phyloP scores from a whole-genome alignment of 2,888 invertebrate genomes.

The Erebia palarica region DNA sequence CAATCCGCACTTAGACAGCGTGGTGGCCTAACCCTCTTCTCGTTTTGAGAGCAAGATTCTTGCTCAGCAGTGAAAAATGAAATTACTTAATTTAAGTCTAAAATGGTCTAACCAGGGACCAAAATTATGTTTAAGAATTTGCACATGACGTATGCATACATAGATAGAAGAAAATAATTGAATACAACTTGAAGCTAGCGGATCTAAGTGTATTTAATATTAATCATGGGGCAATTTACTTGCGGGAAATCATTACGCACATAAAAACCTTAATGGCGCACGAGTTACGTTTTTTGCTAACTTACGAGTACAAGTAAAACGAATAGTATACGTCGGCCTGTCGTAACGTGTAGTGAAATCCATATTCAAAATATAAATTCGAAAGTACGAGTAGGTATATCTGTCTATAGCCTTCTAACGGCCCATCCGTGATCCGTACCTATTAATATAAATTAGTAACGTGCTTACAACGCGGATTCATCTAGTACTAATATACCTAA shows the following conservation, averaged over 20 bases:
- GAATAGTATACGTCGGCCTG: background rate
- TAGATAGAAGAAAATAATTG: background rate
- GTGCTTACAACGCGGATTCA: no score
- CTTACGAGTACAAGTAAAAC: conserved; percentile 4
- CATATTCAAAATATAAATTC: no score
- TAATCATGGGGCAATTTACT: conserved; percentile 20
- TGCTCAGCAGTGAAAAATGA: no score
- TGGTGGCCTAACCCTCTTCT: no score
- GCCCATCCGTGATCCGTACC: no score
- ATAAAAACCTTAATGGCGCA: conserved; percentile 15
- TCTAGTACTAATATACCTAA: no score
- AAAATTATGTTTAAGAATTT: background rate
- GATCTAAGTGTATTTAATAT: conserved; percentile 14
- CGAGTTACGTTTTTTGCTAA: conserved; percentile 12
- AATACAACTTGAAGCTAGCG: conserved; percentile 1
- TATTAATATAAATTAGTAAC: no score
- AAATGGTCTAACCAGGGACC: background rate
- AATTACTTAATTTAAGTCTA: no score
- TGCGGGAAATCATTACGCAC: conserved; percentile 19
- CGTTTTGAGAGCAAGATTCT: no score
- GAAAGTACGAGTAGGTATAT: no score
- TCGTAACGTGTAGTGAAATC: background rate
- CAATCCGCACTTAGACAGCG: no score
- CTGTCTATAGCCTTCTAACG: no score
- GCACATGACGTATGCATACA: background rate